A percentile compares a stretch with the other conserved stretches of the same genome.
These are phyloP conservation scores for Malurus melanocephalus DNA, from an alignment of 2,113 vertebrate genomes.

Conservation along the genomic window DNA sequence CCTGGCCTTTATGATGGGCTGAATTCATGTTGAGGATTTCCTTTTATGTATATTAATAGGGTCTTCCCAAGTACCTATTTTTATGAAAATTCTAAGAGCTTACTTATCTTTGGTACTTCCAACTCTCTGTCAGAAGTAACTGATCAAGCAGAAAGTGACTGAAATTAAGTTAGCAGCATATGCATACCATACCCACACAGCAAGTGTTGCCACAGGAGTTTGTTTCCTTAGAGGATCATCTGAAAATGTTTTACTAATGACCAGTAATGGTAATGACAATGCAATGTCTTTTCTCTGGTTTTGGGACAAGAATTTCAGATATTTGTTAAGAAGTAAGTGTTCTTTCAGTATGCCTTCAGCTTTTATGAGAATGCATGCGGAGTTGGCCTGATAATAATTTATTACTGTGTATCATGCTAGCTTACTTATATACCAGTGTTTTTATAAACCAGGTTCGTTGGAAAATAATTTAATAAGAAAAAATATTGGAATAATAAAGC, in stretches of 20 bases:
- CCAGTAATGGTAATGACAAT: neutral
- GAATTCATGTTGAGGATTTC: neutral
- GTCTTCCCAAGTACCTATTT: neutral
- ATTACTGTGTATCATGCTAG: fast-evolving
- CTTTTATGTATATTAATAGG: neutral
- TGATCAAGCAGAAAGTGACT: neutral
- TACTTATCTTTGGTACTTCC: neutral
- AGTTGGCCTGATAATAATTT: neutral
- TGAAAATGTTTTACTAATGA: neutral
- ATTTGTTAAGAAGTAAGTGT: neutral
- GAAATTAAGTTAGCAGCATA: neutral
- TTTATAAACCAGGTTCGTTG: neutral
- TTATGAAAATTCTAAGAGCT: neutral
- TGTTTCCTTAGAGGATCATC: neutral
- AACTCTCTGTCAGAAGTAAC: neutral
- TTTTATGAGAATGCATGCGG: neutral
- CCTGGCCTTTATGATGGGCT: neutral
- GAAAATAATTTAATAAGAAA: neutral
- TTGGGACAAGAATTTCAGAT: neutral
- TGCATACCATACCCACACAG: neutral
- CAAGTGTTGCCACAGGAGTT: neutral
- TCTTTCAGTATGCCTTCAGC: neutral
- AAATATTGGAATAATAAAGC: neutral
- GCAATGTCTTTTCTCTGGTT: neutral
- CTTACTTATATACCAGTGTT: neutral